Conservation (phyloP, 2,888 invertebrate species). For the Cybosia mesomella region DNA sequence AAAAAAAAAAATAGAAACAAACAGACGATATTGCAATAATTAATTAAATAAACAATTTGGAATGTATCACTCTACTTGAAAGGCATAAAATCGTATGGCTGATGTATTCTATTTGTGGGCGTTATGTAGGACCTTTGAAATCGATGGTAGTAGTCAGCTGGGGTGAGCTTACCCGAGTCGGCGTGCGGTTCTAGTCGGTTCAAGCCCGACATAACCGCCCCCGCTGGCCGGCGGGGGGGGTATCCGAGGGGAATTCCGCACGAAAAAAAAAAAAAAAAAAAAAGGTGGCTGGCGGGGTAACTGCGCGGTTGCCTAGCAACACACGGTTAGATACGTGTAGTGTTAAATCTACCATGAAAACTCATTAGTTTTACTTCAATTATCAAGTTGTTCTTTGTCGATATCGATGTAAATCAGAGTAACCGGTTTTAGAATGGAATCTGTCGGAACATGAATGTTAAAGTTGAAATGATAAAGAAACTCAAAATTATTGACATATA, state of each 20-base stretch:
- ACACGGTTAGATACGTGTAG: background rate
- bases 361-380: conserved; percentile 31
- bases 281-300: conserved; percentile 36
- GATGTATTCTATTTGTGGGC: conserved; percentile 12
- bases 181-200: too few relatives aligned
- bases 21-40: background rate
- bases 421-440: conserved; percentile 16
- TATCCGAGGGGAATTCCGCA: too few relatives aligned
- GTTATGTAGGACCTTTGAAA: conserved; percentile 31
- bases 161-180: too few relatives aligned
- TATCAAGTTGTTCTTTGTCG: conserved; percentile 13
- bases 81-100: conserved; percentile 25
- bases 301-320: conserved; percentile 48
- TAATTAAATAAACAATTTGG: conserved; percentile 16
- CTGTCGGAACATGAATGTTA: background rate
- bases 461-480: background rate
- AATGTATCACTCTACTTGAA: conserved; percentile 2
- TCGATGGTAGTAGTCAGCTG: conserved; percentile 47
- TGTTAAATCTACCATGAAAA: conserved; percentile 38
- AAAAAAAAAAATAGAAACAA: background rate
- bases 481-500: too few relatives aligned
- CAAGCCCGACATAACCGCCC: too few relatives aligned
- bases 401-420: background rate
- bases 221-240: too few relatives aligned
- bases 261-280: too few relatives aligned